Percentiles rank a stretch among this genome's conserved stretches.
Evolutionary conservation across 92 coral and sea anemone species (phyloP).

Genomic region (Zoanthus solanderi): DNA sequence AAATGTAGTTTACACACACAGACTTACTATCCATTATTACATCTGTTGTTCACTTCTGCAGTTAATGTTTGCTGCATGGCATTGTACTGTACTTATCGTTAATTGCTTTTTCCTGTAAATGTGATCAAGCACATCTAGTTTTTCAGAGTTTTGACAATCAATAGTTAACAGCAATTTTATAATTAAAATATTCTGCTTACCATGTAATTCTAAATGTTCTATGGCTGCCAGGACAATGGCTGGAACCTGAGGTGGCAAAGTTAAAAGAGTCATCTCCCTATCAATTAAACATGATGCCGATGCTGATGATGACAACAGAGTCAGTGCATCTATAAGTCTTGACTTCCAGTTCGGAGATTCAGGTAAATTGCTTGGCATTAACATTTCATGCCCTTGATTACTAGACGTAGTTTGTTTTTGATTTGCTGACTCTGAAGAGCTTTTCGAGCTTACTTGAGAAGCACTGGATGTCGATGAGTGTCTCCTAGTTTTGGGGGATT

Average conservation of each 20-base stretch:
- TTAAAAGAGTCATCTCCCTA: slow-evolving; percentile 73
- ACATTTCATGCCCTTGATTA: slow-evolving; percentile 46
- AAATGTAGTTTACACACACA: too few species aligned
- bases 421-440: slow-evolving; percentile 59
- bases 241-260: slow-evolving; percentile 90
- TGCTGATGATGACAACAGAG: slow-evolving; percentile 92
- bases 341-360: slow-evolving; percentile 92
- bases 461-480: slow-evolving; percentile 82
- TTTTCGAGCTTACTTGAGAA: slow-evolving; percentile 67
- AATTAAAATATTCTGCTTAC: slow-evolving; percentile 57
- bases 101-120: too few species aligned
- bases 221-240: slow-evolving; percentile 90
- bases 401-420: slow-evolving; percentile 31
- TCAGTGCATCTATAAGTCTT: slow-evolving; percentile 91
- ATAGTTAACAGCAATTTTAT: too few species aligned
- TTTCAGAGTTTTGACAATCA: too few species aligned
- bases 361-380: slow-evolving; percentile 56
- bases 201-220: slow-evolving; percentile 86
- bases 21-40: too few species aligned
- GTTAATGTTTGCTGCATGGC: too few species aligned
- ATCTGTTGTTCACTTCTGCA: too few species aligned
- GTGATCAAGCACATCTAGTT: too few species aligned
- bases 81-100: too few species aligned
- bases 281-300: slow-evolving; percentile 94
- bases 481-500: slow-evolving; percentile 66